Conservation (phyloP, 2,888 invertebrate species). For the Hetaerina titia region DNA sequence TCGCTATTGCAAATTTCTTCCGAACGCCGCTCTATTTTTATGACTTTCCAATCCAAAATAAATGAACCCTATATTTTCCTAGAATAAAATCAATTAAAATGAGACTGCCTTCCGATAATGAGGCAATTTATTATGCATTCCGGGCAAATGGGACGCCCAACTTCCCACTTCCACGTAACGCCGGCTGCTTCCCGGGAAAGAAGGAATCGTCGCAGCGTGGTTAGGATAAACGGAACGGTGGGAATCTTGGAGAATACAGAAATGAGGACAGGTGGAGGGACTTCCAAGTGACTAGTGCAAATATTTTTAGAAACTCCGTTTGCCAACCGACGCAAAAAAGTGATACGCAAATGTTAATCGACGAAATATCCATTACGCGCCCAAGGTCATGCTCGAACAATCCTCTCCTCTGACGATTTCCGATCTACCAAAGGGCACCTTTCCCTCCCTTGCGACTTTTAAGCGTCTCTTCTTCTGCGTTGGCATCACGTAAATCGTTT, state of each 20-base stretch:
- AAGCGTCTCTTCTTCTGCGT: not conserved
- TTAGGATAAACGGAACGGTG: not conserved
- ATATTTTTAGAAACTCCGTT: no score
- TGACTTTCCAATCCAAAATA: no score
- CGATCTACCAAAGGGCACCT: not conserved
- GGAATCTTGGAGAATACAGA: not conserved
- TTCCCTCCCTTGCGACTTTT: not conserved
- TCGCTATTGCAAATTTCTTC: no score
- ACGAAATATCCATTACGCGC: not conserved
- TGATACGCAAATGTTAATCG: not conserved
- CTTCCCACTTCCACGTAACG: no score
- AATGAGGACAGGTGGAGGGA: not conserved
- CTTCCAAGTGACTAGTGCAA: not conserved
- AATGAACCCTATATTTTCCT: no score
- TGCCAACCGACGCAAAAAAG: not conserved
- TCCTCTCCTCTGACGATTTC: not conserved
- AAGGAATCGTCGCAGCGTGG: no score
- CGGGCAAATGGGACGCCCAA: no score
- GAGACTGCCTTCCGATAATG: no score
- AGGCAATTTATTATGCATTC: no score
- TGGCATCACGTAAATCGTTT: not conserved
- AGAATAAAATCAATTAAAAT: no score
- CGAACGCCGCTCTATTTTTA: no score
- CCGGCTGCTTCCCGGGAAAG: no score
- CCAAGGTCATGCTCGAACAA: not conserved